Evolutionary conservation across 2,797 vertebrate genomes (phyloP).

Genomic region (Poeciliopsis gracilis): DNA sequence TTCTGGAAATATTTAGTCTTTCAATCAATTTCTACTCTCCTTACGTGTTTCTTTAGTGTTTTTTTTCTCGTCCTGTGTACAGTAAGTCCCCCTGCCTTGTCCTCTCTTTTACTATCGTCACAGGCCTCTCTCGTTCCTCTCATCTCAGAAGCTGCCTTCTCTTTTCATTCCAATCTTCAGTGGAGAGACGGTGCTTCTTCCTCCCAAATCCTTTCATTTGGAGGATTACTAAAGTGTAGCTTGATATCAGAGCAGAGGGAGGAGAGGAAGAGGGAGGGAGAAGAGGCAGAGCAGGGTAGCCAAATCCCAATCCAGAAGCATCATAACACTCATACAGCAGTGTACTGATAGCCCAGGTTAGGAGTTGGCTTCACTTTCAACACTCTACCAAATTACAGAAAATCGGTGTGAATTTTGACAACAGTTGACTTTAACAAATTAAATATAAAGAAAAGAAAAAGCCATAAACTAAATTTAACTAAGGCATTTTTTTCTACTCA

Average conservation of each 20-base stretch:
- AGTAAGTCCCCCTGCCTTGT: constrained; percentile 27
- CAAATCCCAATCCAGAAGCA: constrained; percentile 59
- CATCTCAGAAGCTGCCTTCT: constrained; percentile 69
- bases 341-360: constrained; percentile 45
- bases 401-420: constrained; percentile 10
- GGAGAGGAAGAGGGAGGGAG: constrained; percentile 22
- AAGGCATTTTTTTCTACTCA: background rate
- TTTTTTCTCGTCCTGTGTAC: constrained; percentile 50
- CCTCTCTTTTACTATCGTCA: constrained; percentile 45
- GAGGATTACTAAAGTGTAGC: constrained; percentile 79
- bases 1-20: background rate
- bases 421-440: background rate
- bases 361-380: constrained; percentile 16
- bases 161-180: constrained; percentile 75
- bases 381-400: constrained; percentile 28
- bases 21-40: constrained; percentile 27
- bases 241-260: constrained; percentile 73
- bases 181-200: constrained; percentile 69
- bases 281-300: constrained; percentile 33
- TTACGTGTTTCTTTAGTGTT: constrained; percentile 31
- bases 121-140: constrained; percentile 54
- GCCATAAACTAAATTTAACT: background rate
- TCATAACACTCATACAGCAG: constrained; percentile 53
- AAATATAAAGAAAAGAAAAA: background rate
- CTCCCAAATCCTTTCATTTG: constrained; percentile 79